phyloP scores from a whole-genome alignment of 2,113 vertebrate genomes.

The Eulemur rufifrons region DNA sequence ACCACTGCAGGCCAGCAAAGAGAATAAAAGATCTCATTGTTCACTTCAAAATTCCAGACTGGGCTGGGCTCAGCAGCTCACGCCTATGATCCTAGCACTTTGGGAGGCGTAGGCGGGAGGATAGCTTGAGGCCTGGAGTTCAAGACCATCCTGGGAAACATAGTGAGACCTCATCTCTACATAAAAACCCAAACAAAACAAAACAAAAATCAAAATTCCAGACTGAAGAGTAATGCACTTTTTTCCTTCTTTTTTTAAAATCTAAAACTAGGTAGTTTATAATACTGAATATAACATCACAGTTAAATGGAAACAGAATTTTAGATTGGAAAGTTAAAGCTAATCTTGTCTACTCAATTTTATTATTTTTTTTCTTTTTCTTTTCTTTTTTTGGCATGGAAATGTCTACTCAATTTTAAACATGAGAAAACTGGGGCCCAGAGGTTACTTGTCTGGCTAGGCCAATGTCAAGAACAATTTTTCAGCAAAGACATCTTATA shows the following conservation, averaged over 20 bases:
- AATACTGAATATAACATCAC: neutral
- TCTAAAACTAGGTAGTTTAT: neutral
- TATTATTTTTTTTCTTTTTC: too few species aligned
- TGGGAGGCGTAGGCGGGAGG: too few species aligned
- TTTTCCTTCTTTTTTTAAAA: neutral
- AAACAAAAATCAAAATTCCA: neutral
- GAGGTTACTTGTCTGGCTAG: neutral
- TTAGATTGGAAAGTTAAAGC: constrained; percentile 5
- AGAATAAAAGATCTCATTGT: neutral
- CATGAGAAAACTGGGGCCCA: neutral
- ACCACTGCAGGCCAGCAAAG: neutral
- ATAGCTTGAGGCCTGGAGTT: too few species aligned
- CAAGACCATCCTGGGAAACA: too few species aligned
- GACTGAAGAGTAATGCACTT: neutral
- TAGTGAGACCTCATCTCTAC: too few species aligned
- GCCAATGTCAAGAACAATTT: neutral
- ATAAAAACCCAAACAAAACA: too few species aligned
- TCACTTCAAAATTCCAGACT: constrained; percentile 20
- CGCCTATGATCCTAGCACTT: too few species aligned
- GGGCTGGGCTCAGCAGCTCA: too few species aligned
- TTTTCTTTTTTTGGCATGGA: too few species aligned
- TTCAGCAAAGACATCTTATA: neutral
- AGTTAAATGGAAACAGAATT: neutral
- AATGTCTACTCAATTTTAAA: neutral
- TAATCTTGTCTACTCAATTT: neutral